Conservation (phyloP, 2,888 invertebrate species). For the Melipona beecheii region DNA sequence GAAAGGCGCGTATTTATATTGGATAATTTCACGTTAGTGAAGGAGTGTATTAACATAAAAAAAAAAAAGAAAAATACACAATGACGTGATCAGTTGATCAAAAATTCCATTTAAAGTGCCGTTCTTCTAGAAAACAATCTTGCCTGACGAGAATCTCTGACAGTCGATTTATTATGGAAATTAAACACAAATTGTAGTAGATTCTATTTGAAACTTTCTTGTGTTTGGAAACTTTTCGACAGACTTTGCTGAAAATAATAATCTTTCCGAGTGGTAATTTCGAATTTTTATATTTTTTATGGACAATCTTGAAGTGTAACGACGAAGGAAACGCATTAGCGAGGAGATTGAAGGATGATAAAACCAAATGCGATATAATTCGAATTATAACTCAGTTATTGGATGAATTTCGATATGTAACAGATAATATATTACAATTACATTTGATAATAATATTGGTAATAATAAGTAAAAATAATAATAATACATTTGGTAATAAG, state of each 20-base stretch:
- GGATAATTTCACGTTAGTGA: background rate
- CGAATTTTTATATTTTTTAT: too few species aligned
- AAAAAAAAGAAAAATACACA: background rate
- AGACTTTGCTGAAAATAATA: background rate
- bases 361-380: too few species aligned
- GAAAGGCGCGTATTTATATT: constrained; percentile 40
- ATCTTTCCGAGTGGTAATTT: too few species aligned
- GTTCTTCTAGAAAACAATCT: background rate
- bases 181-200: too few species aligned
- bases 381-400: too few species aligned
- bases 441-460: too few species aligned
- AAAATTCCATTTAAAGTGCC: background rate
- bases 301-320: background rate
- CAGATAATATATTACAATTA: too few species aligned
- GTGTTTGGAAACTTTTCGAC: background rate
- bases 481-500: too few species aligned
- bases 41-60: background rate
- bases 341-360: too few species aligned
- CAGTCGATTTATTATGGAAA: background rate
- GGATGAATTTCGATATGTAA: too few species aligned
- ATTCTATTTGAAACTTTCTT: background rate
- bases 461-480: too few species aligned
- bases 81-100: constrained; percentile 5
- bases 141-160: background rate
- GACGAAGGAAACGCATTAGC: background rate